Evolutionary conservation across 1,140 invertebrate species (phyloP), one percentile per base, ranked within the genome.

Genomic region (Diuraphis noxia): DNA sequence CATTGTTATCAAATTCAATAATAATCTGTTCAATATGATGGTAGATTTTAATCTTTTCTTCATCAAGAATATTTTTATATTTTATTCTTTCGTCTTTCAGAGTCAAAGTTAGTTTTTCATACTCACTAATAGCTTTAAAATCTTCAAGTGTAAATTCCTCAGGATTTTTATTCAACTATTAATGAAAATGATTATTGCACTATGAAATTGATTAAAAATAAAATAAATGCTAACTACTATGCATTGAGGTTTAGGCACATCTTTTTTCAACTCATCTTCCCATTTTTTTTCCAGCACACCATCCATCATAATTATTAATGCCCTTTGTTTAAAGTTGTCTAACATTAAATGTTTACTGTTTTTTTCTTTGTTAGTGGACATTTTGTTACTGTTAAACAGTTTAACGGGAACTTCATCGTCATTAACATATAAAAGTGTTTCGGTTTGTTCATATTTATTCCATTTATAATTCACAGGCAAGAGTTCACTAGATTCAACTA

Each of bases 281-380:
- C 96, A 96, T 49, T 95, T 94, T 52, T 96, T 94, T 93, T 97
- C 96, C 92, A 97, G 93, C 34, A 96, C 95, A 2, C 96, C 96
- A 93, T 96, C 96, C 96, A 97, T 97, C 96, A 97, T 97, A 40
- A 94, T 93, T 89, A 96, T 95, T 52, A 97, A 94, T 0, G 96
- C 96, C 36, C 95, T 94, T 92, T 96, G 96, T 82, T 94, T 94
- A 93, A 96, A 96, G 93, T 96, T 95, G 91, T 95, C 94, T 0
- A 94, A 94, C 87, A 95, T 95, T 93, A 52, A 95, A 92, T 38
- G 38, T 86, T 94, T 92, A n/a, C 94, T 93, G 6, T 95, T 93
- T 38, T 94, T 93, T 93, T 96, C 95, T 7, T 93, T 94, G 88
- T 95, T 94, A 19, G 95, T 92, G 34, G 95, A 92, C 13, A 94